These are phyloP conservation scores for Ceratotherium simum DNA, from an alignment of 2,113 vertebrate genomes.

Conservation along the genomic window DNA sequence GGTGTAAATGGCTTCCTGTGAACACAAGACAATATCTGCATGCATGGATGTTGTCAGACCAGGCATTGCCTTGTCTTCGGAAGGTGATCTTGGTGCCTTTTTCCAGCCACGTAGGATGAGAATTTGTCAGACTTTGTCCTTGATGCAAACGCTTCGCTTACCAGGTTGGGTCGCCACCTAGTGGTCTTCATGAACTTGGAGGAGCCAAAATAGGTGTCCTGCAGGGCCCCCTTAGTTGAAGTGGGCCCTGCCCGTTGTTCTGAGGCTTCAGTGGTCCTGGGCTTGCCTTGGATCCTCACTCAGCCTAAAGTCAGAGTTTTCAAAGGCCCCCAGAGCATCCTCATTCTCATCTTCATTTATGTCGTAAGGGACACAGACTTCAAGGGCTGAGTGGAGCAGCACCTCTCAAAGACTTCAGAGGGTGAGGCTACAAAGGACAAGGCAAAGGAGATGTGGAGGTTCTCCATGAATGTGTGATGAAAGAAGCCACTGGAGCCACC, in stretches of 20 bases:
- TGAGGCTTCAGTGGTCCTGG: constrained; percentile 88
- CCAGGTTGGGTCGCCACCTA: constrained; percentile 92
- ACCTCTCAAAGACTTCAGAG: constrained; percentile 92
- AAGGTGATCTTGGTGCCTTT: constrained; percentile 97
- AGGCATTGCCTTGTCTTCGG: constrained; percentile 94
- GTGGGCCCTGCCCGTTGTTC: constrained; percentile 91
- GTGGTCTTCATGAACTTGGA: constrained; percentile 97
- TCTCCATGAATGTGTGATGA: constrained; percentile 95
- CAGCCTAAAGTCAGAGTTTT: constrained; percentile 91
- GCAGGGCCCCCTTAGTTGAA: constrained; percentile 93
- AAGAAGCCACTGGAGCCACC: constrained; percentile 91
- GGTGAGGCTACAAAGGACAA: constrained; percentile 95
- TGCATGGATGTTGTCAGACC: constrained; percentile 93
- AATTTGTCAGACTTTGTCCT: constrained; percentile 96
- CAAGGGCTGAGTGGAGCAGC: constrained; percentile 86
- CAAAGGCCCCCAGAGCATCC: constrained; percentile 91
- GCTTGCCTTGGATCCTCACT: constrained; percentile 91
- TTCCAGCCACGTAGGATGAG: constrained; percentile 95
- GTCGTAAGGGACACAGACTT: constrained; percentile 92
- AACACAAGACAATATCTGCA: constrained; percentile 92
- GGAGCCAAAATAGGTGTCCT: constrained; percentile 94
- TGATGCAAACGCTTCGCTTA: constrained; percentile 91
- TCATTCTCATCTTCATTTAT: constrained; percentile 89
- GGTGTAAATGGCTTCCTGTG: constrained; percentile 92
- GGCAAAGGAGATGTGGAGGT: constrained; percentile 91